These are phyloP conservation scores for Arctopsyche grandis DNA, from an alignment of 1,140 invertebrate genomes.

Conservation along the genomic window DNA sequence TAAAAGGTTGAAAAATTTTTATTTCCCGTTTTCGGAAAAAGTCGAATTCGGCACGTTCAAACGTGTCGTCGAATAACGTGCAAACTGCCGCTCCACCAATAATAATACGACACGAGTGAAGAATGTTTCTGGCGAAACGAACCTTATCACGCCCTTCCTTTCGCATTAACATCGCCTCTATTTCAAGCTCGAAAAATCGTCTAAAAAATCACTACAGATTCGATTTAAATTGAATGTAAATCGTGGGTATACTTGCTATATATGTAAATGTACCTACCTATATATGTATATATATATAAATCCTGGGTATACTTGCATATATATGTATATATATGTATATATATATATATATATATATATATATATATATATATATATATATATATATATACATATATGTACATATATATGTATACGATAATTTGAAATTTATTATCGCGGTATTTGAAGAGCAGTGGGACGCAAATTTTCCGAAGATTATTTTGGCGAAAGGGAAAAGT, in stretches of 20 bases:
- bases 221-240: background rate
- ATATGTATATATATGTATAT: no score
- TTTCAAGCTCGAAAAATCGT: background rate
- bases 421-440: background rate
- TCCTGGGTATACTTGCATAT: no score
- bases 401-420: no score
- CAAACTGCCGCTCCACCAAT: background rate
- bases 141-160: conserved; percentile 4
- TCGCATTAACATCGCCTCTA: background rate
- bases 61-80: conserved; percentile 33
- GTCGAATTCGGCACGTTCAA: conserved; percentile 22
- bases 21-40: background rate
- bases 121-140: conserved; percentile 13
- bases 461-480: background rate
- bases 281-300: no score
- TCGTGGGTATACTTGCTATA: background rate
- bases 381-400: no score
- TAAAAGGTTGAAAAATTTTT: conserved; percentile 1
- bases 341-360: no score
- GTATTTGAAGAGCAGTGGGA: background rate
- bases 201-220: background rate
- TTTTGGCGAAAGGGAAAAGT: background rate
- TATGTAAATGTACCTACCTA: no score
- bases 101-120: conserved; percentile 1
- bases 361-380: no score